Evolutionary conservation across 1,140 invertebrate species (phyloP), one percentile per base, ranked within the genome.

Genomic region (Apis dorsata): DNA sequence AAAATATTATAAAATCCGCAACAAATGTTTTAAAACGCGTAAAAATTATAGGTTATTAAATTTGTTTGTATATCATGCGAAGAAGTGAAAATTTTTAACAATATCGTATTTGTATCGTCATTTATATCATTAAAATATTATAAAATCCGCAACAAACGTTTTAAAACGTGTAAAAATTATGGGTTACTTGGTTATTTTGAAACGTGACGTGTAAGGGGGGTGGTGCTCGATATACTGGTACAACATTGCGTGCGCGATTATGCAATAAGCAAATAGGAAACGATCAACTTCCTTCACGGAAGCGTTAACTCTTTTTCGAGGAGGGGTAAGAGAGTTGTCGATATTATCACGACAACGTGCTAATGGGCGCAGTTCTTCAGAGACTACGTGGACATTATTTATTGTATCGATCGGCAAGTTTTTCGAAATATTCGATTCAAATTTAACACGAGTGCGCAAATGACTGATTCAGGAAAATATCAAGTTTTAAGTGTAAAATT

Each of bases 221-320:
- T 77, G 65, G 80, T 34, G 49, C 51, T 53, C 68, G 65, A 87
- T 68, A 87, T 63, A 62, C 24, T 28, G 71, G 5, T 57, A 15
- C 15, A 77, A 60, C 28, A 76, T 89, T 69, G 85, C 88, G 88
- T 89, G 88, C 82, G 68, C 73, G 87, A 85, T 89, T 87, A 82
- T 87, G 77, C 85, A 88, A 88, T 79, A 80, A 86, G 85, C 82
- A 81, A 63, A 76, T 77, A 89, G 87, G 87, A 89, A 89, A 89
- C 69, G 76, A 85, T 85, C 88, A 65, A 87, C 88, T 89, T 89
- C 88, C 88, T 87, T 77, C 70, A 51, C 84, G 85, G 83, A 89
- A 89, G 78, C 63, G 77, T 60, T 55, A 77, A 75, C 59, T 55
- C 69, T 63, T 86, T 86, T 79, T 89, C 57, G 49, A 10, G 21